Conservation (phyloP, 2,888 invertebrate genomes). For the Gibbula magus region DNA sequence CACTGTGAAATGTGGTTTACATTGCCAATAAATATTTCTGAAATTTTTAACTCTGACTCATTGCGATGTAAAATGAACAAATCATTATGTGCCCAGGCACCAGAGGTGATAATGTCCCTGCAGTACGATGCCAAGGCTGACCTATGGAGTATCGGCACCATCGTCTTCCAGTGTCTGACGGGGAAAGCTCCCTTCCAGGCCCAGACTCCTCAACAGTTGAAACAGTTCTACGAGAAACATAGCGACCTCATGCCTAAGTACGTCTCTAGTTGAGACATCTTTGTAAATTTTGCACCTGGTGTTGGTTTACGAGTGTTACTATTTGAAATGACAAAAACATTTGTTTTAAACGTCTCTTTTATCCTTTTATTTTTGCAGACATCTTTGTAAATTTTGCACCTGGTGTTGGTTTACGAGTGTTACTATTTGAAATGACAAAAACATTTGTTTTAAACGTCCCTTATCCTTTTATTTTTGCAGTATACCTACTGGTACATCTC, state of each 20-base stretch:
- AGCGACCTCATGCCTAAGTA: slow-evolving; percentile 76
- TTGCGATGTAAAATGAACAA: too few species aligned
- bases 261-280: slow-evolving; percentile 42
- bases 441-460: too few species aligned
- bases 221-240: slow-evolving; percentile 97
- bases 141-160: slow-evolving; percentile 98
- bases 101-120: slow-evolving; percentile 98
- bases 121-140: slow-evolving; percentile 99
- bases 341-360: too few species aligned
- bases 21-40: neutral
- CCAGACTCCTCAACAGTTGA: slow-evolving; percentile 96
- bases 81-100: slow-evolving; percentile 83
- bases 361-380: too few species aligned
- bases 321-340: too few species aligned
- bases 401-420: too few species aligned
- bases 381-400: too few species aligned
- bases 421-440: too few species aligned
- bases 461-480: slow-evolving; percentile 80
- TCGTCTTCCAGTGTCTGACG: slow-evolving; percentile 97
- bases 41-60: too few species aligned
- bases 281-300: too few species aligned
- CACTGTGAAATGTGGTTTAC: neutral
- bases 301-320: too few species aligned
- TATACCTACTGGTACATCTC: slow-evolving; percentile 94
- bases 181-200: slow-evolving; percentile 99